Evolutionary conservation across 2,888 invertebrate genomes (phyloP).

Genomic region (Magallana nippona): DNA sequence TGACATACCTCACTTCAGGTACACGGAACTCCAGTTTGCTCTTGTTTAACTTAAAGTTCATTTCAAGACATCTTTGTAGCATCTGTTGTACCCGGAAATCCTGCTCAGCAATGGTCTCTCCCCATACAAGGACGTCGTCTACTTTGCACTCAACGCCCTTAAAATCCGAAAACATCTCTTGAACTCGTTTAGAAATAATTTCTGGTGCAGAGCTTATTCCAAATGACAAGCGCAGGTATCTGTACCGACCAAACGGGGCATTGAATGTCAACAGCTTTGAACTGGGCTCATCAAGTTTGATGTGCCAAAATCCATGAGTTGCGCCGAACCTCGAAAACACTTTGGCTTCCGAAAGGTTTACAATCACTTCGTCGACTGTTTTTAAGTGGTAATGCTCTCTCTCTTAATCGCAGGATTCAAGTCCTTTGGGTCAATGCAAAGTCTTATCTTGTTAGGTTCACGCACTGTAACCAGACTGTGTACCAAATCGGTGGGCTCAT

Average conservation of each 20-base stretch:
- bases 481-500: too few relatives aligned
- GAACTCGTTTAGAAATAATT: too few relatives aligned
- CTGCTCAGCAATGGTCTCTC: constrained; percentile 38
- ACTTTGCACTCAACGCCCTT: constrained; percentile 39
- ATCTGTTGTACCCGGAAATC: constrained; percentile 34
- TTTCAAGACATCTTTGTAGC: constrained; percentile 39
- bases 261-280: constrained; percentile 46
- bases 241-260: neutral
- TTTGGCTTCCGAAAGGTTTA: constrained; percentile 12
- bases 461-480: too few relatives aligned
- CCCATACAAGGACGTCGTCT: too few relatives aligned
- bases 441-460: too few relatives aligned
- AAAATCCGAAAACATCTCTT: neutral
- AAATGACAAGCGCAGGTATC: too few relatives aligned
- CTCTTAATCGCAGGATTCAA: constrained; percentile 46
- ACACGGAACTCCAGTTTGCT: constrained; percentile 40
- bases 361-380: neutral
- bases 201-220: too few relatives aligned
- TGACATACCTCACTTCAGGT: constrained; percentile 44
- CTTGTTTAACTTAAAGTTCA: constrained; percentile 46
- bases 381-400: constrained; percentile 9
- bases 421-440: constrained; percentile 48
- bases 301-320: too few relatives aligned
- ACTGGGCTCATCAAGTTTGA: too few relatives aligned
- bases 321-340: constrained; percentile 45